These are phyloP conservation scores for Adoxophyes honmai DNA, from an alignment of 1,140 invertebrate genomes.

Conservation along the genomic window DNA sequence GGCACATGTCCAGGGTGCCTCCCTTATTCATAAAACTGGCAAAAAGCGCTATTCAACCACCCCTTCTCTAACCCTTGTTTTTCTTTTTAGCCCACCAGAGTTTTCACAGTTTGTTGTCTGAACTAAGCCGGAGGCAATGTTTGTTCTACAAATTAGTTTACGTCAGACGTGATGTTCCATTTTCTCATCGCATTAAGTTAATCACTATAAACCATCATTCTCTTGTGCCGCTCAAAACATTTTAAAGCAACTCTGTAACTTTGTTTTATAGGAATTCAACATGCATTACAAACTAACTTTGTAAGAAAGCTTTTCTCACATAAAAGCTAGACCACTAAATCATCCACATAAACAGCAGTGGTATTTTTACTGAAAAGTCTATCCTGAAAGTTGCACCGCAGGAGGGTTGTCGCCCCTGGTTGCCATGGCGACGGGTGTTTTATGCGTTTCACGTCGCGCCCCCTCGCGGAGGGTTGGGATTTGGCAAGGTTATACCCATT, in stretches of 20 bases:
- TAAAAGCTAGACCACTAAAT: constrained; percentile 1
- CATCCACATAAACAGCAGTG: background rate
- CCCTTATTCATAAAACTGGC: constrained; percentile 7
- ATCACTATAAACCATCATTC: no score
- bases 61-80: background rate
- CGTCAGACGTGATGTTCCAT: no score
- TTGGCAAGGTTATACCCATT: constrained; percentile 4
- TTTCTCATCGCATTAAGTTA: no score
- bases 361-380: constrained; percentile 2
- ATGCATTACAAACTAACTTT: no score
- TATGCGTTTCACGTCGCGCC: constrained; percentile 37
- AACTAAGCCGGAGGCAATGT: background rate
- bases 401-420: constrained; percentile 66
- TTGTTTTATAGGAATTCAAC: no score
- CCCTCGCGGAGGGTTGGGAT: background rate
- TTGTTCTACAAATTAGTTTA: background rate
- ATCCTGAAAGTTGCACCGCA: background rate
- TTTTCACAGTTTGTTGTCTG: constrained; percentile 10
- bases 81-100: background rate
- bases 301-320: background rate
- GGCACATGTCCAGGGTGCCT: background rate
- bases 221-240: no score
- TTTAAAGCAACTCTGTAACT: no score
- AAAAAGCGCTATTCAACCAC: background rate
- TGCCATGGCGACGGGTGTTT: constrained; percentile 55